Conservation (phyloP, 1,140 invertebrate genomes). For the Diabrotica virgifera region DNA sequence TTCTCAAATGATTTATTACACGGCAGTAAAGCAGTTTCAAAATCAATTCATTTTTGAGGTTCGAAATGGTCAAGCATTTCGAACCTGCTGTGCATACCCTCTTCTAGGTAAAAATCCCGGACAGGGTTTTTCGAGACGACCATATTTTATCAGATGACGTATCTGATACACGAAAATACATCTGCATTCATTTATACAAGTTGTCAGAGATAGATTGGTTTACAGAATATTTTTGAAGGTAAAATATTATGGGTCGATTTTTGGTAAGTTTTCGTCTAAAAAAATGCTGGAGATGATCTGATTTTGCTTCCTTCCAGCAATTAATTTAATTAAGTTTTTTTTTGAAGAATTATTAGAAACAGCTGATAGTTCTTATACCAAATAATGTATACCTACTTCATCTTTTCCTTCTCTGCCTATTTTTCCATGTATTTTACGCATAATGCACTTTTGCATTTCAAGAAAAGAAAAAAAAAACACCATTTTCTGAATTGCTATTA, state of each 20-base stretch:
- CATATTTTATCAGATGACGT: neutral
- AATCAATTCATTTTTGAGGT: neutral
- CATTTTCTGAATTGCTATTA: no score
- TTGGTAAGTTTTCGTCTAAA: no score
- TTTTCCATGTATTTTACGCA: no score
- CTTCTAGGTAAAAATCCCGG: neutral
- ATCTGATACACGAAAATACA: neutral
- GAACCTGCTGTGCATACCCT: neutral
- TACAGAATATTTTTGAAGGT: constrained; percentile 1
- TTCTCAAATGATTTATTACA: neutral
- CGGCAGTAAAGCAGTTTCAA: neutral
- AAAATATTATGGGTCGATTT: neutral
- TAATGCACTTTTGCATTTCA: no score
- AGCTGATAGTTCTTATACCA: no score
- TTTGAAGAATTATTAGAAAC: no score
- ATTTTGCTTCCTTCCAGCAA: no score
- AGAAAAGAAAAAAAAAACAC: no score
- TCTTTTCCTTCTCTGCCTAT: no score
- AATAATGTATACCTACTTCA: no score
- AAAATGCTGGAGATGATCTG: no score
- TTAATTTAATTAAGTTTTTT: no score
- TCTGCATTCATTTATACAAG: neutral
- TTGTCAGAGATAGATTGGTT: neutral
- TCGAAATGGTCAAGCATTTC: constrained; percentile 2
- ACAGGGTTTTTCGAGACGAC: neutral